phyloP scores from a whole-genome alignment of 1,140 invertebrate genomes.

The Drosophila parabipectinata region DNA sequence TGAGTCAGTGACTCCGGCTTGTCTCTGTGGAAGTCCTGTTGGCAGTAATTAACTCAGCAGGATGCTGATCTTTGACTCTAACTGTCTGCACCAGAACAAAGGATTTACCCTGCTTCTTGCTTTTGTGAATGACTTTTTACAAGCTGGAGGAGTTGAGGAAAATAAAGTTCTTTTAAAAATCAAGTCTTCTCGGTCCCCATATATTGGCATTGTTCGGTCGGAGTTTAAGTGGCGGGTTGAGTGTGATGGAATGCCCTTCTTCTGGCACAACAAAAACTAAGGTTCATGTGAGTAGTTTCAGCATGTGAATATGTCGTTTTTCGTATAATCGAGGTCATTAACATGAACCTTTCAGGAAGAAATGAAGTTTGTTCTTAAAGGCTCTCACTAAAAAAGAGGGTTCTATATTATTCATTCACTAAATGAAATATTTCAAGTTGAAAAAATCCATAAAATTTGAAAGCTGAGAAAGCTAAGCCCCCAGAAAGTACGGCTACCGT shows the following conservation, averaged over 20 bases:
- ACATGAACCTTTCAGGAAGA: too few species aligned
- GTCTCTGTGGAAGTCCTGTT: conserved; percentile 58
- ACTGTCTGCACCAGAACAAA: conserved; percentile 77
- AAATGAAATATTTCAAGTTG: too few species aligned
- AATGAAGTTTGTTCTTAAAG: too few species aligned
- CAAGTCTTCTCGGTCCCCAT: conserved; percentile 60
- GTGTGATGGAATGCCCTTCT: conserved; percentile 54
- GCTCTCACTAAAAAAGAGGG: too few species aligned
- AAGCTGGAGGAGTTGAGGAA: conserved; percentile 30
- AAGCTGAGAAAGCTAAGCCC: too few species aligned
- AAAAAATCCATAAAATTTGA: too few species aligned
- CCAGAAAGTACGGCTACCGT: too few species aligned
- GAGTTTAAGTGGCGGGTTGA: conserved; percentile 45
- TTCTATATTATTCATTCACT: too few species aligned
- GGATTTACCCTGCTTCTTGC: conserved; percentile 25
- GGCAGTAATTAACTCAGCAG: conserved; percentile 81
- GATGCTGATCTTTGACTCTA: conserved; percentile 80
- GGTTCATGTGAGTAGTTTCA: neutral
- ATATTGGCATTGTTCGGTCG: conserved; percentile 48
- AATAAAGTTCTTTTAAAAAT: conserved; percentile 71
- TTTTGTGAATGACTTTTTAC: conserved; percentile 57
- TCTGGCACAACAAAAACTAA: conserved; percentile 20
- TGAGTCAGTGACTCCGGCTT: conserved; percentile 48
- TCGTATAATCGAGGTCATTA: neutral
- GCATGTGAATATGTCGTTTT: neutral